These are phyloP conservation scores for Drosophila mulleri DNA, from an alignment of 2,888 invertebrate genomes.

Conservation along the genomic window DNA sequence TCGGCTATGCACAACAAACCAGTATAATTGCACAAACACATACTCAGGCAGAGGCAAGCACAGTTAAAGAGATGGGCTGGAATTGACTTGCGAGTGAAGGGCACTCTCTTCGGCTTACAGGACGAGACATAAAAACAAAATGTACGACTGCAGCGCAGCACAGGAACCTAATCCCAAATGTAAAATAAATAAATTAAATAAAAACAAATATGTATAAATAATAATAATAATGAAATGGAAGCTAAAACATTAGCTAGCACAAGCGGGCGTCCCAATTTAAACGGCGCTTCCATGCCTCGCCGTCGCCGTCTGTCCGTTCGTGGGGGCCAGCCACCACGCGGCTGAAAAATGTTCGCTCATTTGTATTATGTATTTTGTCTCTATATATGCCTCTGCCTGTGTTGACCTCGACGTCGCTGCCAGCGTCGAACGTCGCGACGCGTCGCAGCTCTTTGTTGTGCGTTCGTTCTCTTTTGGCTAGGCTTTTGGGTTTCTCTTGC, in stretches of 20 bases:
- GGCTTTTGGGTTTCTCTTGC: slow-evolving; percentile 63
- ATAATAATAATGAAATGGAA: slow-evolving; percentile 58
- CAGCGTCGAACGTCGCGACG: slow-evolving; percentile 37
- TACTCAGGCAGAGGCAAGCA: slow-evolving; percentile 15
- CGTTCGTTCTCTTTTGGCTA: slow-evolving; percentile 57
- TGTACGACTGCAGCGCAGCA: slow-evolving; percentile 26
- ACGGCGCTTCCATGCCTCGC: slow-evolving; percentile 13
- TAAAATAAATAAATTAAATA: slow-evolving; percentile 1
- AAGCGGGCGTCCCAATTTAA: slow-evolving; percentile 47
- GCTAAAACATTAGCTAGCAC: slow-evolving; percentile 46
- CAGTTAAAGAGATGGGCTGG: slow-evolving; percentile 38
- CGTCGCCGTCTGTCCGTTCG: slow-evolving; percentile 20
- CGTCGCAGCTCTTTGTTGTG: slow-evolving; percentile 55
- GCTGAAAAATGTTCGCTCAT: slow-evolving; percentile 64
- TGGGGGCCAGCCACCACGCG: slow-evolving; percentile 44
- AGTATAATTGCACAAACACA: slow-evolving; percentile 70
- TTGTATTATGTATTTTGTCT: slow-evolving; percentile 66
- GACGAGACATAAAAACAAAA: slow-evolving; percentile 48
- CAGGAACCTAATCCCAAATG: slow-evolving; percentile 13
- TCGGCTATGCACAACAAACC: slow-evolving; percentile 74
- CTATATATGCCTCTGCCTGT: slow-evolving; percentile 29
- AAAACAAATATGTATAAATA: slow-evolving; percentile 19
- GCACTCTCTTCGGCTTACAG: slow-evolving; percentile 61
- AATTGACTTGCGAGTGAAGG: slow-evolving; percentile 63
- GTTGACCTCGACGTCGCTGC: slow-evolving; percentile 59